Conservation (phyloP, 2,888 invertebrate genomes). For the Temnothorax rugatulus region DNA sequence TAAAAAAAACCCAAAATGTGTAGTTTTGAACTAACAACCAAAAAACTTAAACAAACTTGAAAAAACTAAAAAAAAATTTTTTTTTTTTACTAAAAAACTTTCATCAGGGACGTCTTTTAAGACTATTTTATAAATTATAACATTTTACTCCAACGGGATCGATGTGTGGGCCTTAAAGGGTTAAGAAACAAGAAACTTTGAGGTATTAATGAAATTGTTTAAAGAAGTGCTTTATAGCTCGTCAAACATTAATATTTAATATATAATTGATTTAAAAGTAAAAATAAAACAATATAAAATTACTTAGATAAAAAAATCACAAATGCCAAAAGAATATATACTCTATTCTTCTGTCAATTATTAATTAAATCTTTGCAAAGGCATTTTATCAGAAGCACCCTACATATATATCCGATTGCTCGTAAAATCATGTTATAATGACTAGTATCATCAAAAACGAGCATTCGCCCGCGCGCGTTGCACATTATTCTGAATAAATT, state of each 20-base stretch:
- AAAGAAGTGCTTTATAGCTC: constrained; percentile 20
- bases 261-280: constrained; percentile 36
- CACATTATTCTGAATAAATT: constrained; percentile 23
- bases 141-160: no score
- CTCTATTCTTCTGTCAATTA: not conserved
- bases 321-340: not conserved
- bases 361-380: constrained; percentile 12
- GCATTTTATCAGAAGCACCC: constrained; percentile 7
- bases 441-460: constrained; percentile 65
- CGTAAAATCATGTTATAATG: constrained; percentile 61
- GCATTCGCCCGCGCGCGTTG: not conserved
- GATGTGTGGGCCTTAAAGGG: no score
- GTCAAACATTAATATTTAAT: constrained; percentile 25
- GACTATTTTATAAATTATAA: no score
- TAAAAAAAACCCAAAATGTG: no score
- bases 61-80: no score
- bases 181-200: not conserved
- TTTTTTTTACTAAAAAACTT: no score
- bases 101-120: no score
- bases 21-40: no score
- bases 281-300: constrained; percentile 21
- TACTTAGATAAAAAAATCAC: constrained; percentile 32
- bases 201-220: not conserved
- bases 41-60: no score
- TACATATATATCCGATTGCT: constrained; percentile 34